Percentiles rank a stretch among this genome's conserved stretches.
Evolutionary conservation across 2,797 vertebrate genomes (phyloP).

Genomic region (Halcyon leucocephala): DNA sequence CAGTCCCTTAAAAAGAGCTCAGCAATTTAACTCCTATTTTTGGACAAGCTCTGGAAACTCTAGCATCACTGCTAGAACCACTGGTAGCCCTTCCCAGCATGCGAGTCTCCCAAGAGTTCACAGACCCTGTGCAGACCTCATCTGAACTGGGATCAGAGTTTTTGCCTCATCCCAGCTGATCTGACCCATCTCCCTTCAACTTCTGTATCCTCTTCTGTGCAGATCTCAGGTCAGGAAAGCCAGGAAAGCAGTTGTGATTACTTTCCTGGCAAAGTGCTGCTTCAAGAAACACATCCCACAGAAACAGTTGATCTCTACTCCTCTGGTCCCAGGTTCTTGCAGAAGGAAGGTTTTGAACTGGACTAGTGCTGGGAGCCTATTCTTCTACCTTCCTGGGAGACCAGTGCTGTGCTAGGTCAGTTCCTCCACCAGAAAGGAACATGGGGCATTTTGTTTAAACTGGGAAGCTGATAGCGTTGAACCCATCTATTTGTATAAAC

Average conservation of each 20-base stretch:
- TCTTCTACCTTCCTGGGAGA: background rate
- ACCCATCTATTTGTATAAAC: slow-evolving; percentile 41
- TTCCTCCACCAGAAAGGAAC: background rate
- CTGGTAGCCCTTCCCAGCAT: background rate
- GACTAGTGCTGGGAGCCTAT: background rate
- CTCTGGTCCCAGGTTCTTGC: background rate
- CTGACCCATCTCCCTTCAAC: background rate
- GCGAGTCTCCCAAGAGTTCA: background rate
- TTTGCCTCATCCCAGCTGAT: background rate
- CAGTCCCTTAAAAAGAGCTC: background rate
- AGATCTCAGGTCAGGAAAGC: background rate
- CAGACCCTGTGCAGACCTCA: background rate
- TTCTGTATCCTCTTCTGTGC: background rate
- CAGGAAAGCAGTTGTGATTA: background rate
- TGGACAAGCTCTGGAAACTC: background rate
- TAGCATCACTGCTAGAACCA: background rate
- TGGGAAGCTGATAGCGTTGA: slow-evolving; percentile 37
- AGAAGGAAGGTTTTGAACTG: background rate
- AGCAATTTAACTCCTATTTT: background rate
- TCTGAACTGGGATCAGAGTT: background rate
- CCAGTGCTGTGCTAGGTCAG: background rate
- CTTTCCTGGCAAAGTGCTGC: background rate
- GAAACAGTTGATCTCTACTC: background rate
- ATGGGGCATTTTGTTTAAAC: background rate
- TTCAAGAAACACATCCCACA: background rate